Evolutionary conservation across 2,113 vertebrate genomes (phyloP), one percentile per base, ranked within the genome.

Genomic region (Rhabdornis inornatus): DNA sequence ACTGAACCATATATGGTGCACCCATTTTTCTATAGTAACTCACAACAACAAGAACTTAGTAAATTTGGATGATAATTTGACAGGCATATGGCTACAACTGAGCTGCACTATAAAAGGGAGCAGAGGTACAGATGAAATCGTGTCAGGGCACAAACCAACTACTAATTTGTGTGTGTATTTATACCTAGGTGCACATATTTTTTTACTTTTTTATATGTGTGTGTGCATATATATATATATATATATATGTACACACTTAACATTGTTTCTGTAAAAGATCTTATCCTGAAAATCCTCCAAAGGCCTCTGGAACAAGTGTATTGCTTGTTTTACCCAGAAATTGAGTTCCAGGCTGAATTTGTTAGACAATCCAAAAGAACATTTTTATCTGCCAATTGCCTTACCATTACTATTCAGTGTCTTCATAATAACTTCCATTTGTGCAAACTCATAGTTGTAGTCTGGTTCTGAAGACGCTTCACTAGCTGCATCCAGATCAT

Each of bases 381-480:
- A 30, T 39, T 83, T 82, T 40, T 40, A 35, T 52, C n/a, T 66
- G 19, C 30, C 13, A 39, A 11, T 23, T 79, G n/a, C 22, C 97
- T 97, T 97, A 99, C 99, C 99, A 33, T 99, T 99, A 86, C 98
- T 99, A 72, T 98, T 99, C 83, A 99, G 98, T 7, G 99, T 99
- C 94, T 99, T 99, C 99, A 99, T 99, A 96, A 99, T 99, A 83
- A 99, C 99, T 96, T 99, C 99, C 99, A 99, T 99, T 98, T 99
- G 99, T 52, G 99, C 99, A 95, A 99, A 99, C 96, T 99, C 99
- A 4, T 99, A 99, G 97, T 98, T 99, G 94, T 99, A 99, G 96
- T 99, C 99, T 87, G 99, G 98, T 89, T 99, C 99, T 7, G 99
- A 99, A n/a, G 99, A 99, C 17, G 99, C 99, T 97, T 99, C 99